Evolutionary conservation across 2,113 vertebrate species (phyloP), one percentile per base, ranked within the genome.

Genomic region (Pedionomus torquatus): DNA sequence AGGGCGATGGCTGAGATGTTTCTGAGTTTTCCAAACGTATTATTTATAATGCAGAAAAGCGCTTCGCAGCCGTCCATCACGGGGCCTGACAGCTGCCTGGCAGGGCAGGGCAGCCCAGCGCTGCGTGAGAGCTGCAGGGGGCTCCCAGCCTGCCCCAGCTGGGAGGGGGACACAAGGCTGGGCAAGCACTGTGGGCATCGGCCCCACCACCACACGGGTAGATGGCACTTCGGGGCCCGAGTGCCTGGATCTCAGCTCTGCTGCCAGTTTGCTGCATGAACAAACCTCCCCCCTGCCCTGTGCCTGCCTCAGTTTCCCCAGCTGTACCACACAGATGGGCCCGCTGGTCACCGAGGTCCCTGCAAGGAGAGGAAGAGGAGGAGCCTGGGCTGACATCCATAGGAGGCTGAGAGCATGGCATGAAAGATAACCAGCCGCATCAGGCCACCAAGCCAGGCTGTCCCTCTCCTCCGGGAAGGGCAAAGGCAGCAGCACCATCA

Each of bases 261-360:
- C 26, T 3, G 1, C 68, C 9, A 12, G 5, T 7, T 46, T n/a
- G 31, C 33, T 24, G 6, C 1, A 17, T 0, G 1, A 30, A 37
- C 58, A 24, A 30, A 48, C 11, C 68, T 7, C 66, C 3, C 0
- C 14, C 1, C 54, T 6, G 33, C 31, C 24, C 91, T 1, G 11
- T 88, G 93, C 87, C 95, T 88, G 93, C 87, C 95, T 91, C 95
- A 66, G 72, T 93, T 95, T 93, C 89, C 93, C 89, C 79, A 2
- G 26, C 0, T 1, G 13, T 5, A 3, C 26, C 7, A 55, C 74
- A 37, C 11, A 61, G 61, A 51, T 0, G 2, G 44, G 46, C 0
- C 1, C 0, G 3, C 17, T 3, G 80, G 30, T 5, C 70, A 28
- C 41, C 0, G 2, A 69, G 52, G 24, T 15, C 11, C 7, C 21